Conservation (phyloP, 2,797 vertebrate genomes). For the Halcyon smyrnensis region DNA sequence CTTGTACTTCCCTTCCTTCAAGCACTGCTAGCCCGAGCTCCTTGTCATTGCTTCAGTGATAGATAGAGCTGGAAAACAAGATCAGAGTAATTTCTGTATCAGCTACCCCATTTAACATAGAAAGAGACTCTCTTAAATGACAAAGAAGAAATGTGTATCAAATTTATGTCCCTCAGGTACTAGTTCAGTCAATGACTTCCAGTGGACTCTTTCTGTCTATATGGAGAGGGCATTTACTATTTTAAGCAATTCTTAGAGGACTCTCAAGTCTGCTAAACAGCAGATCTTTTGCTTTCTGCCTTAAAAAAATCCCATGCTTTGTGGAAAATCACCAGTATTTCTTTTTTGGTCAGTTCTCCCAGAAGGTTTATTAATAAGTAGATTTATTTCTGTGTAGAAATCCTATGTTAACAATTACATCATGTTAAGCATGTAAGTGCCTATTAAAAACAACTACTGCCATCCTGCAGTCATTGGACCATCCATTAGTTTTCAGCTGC, state of each 20-base stretch:
- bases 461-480: neutral
- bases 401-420: neutral
- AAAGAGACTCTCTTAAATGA: neutral
- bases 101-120: neutral
- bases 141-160: neutral
- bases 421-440: neutral
- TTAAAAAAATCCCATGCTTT: neutral
- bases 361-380: neutral
- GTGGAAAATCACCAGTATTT: neutral
- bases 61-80: slow-evolving; percentile 24
- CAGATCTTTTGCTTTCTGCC: neutral
- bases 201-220: neutral
- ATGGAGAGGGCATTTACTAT: neutral
- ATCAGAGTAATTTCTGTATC: neutral
- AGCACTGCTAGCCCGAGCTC: neutral
- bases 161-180: neutral
- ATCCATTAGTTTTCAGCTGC: neutral
- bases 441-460: neutral
- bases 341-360: neutral
- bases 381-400: neutral
- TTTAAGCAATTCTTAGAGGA: neutral
- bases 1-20: slow-evolving; percentile 1
- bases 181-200: neutral
- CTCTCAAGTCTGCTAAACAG: neutral
- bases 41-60: neutral